phyloP scores from a whole-genome alignment of 2,888 invertebrate species.

The Leptopterna dolabrata region DNA sequence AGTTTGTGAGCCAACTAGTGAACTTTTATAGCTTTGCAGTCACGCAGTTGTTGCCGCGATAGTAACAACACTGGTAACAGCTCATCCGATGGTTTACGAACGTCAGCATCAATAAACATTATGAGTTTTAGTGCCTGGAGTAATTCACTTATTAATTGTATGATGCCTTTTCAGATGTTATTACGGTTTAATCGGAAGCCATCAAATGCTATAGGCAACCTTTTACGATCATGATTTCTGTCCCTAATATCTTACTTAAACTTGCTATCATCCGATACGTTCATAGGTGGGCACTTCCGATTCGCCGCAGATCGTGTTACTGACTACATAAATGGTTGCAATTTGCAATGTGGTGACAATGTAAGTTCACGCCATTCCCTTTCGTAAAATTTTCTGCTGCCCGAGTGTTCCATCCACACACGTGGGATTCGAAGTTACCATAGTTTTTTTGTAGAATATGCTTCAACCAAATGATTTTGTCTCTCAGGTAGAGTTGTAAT shows the following conservation, averaged over 20 bases:
- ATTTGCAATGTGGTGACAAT: not conserved
- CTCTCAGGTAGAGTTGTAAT: too few species aligned
- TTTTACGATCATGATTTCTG: not conserved
- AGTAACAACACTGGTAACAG: not conserved
- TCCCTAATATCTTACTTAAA: not conserved
- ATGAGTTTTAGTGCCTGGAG: not conserved
- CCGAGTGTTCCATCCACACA: too few species aligned
- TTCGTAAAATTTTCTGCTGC: too few species aligned
- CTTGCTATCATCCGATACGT: not conserved
- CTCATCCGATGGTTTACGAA: not conserved
- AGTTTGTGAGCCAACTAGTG: not conserved
- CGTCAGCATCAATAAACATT: not conserved
- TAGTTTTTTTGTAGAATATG: too few species aligned
- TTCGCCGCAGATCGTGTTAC: too few species aligned
- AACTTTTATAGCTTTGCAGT: not conserved
- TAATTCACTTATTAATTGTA: not conserved
- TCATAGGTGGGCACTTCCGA: too few species aligned
- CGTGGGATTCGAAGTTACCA: too few species aligned
- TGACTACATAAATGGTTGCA: not conserved
- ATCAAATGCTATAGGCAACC: not conserved
- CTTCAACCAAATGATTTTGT: too few species aligned
- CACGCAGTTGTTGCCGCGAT: not conserved
- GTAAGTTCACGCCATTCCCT: too few species aligned
- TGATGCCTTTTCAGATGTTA: not conserved
- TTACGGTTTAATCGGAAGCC: not conserved